Conservation (phyloP, 2,113 vertebrate species). For the Salvelinus sp. region DNA sequence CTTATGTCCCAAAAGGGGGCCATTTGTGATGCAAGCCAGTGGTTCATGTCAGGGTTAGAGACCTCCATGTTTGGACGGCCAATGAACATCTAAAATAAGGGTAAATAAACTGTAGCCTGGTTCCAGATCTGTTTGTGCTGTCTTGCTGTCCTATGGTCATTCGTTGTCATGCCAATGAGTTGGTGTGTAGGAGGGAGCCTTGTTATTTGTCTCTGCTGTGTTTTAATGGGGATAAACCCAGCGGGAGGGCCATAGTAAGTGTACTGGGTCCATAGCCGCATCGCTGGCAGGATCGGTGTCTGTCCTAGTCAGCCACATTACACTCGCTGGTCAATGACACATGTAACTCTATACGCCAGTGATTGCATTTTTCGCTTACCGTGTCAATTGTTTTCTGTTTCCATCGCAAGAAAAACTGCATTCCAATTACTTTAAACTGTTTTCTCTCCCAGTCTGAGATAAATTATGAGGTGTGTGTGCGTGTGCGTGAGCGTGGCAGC, state of each 20-base stretch:
- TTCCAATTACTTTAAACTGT: slow-evolving; percentile 16
- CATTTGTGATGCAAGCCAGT: too few species aligned
- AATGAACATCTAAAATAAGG: background rate
- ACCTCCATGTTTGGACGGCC: background rate
- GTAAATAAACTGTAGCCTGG: background rate
- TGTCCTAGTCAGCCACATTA: background rate
- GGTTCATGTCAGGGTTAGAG: background rate
- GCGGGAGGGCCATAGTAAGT: slow-evolving; percentile 14
- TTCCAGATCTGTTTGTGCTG: background rate
- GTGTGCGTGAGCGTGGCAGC: slow-evolving; percentile 8
- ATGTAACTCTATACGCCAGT: background rate
- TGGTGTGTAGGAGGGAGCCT: slow-evolving; percentile 25
- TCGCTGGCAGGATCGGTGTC: background rate
- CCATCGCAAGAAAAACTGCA: slow-evolving; percentile 4
- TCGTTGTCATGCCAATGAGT: too few species aligned
- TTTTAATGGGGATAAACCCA: slow-evolving; percentile 7
- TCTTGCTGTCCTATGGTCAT: background rate
- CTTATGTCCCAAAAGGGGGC: background rate
- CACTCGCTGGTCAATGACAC: background rate
- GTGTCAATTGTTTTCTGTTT: background rate
- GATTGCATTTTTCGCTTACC: too few species aligned
- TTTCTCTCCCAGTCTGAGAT: slow-evolving; percentile 16
- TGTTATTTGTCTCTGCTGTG: slow-evolving; percentile 30
- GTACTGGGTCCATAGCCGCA: slow-evolving; percentile 30
- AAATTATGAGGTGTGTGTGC: slow-evolving; percentile 28